A percentile compares a stretch with the other conserved stretches of the same genome.
These are phyloP conservation scores for Thelaira solivaga DNA, from an alignment of 2,888 invertebrate genomes.

Conservation along the genomic window DNA sequence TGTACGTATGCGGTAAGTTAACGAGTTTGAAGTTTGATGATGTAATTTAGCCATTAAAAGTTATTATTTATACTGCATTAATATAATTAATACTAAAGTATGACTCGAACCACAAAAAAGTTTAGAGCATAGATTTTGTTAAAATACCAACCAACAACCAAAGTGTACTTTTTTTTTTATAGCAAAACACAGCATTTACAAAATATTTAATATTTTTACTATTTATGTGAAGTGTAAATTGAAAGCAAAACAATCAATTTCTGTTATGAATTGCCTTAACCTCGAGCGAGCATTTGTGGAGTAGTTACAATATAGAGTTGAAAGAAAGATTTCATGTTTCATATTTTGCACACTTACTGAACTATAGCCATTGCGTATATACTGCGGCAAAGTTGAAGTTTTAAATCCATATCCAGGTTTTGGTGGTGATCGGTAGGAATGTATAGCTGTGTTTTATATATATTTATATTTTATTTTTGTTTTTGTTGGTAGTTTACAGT, in stretches of 20 bases:
- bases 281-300: constrained; percentile 23
- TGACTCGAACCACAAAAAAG: constrained; percentile 40
- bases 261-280: constrained; percentile 24
- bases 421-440: constrained; percentile 81
- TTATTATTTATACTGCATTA: constrained; percentile 27
- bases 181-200: constrained; percentile 59
- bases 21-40: constrained; percentile 46
- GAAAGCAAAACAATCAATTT: constrained; percentile 48
- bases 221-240: too few species aligned
- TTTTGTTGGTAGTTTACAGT: constrained; percentile 52
- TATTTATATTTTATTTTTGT: constrained; percentile 36
- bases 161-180: constrained; percentile 21
- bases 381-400: constrained; percentile 85
- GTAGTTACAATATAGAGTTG: constrained; percentile 21
- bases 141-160: constrained; percentile 47
- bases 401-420: constrained; percentile 88
- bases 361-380: constrained; percentile 78
- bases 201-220: too few species aligned
- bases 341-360: constrained; percentile 75
- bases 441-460: constrained; percentile 73
- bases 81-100: constrained; percentile 20
- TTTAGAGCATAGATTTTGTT: constrained; percentile 17
- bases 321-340: constrained; percentile 30
- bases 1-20: constrained; percentile 3
- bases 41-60: constrained; percentile 36